These are phyloP conservation scores for Laspeyria flexula DNA, from an alignment of 2,888 invertebrate genomes.

Conservation along the genomic window DNA sequence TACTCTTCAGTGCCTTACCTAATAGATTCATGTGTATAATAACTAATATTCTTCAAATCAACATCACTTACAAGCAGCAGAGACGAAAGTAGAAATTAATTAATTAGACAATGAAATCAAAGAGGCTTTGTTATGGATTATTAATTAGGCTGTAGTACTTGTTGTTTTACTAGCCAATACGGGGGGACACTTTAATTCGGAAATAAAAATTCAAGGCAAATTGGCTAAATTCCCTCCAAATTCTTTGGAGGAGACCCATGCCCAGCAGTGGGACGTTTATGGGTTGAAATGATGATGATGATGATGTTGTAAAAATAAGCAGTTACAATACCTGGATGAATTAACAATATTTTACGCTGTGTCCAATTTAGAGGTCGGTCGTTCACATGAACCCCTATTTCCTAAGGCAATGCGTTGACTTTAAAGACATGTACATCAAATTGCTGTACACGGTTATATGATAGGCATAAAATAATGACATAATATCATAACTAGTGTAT, in stretches of 20 bases:
- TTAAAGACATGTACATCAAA: conserved; percentile 19
- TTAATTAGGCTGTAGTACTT: conserved; percentile 50
- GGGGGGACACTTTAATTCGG: too few relatives aligned
- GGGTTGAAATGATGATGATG: too few relatives aligned
- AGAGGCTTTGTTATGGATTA: conserved; percentile 59
- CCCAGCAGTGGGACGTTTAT: too few relatives aligned
- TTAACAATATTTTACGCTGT: conserved; percentile 11
- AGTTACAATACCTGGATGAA: conserved; percentile 17
- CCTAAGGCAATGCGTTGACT: conserved; percentile 18
- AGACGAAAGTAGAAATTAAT: conserved; percentile 59
- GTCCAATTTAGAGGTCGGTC: conserved; percentile 25
- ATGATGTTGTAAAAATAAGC: too few relatives aligned
- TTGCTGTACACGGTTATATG: conserved; percentile 10
- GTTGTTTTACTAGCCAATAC: too few relatives aligned
- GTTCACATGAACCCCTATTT: conserved; percentile 1
- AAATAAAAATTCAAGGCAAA: too few relatives aligned
- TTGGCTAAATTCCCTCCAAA: too few relatives aligned
- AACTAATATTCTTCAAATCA: not conserved
- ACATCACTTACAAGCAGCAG: not conserved
- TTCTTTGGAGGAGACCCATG: too few relatives aligned
- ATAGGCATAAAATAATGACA: conserved; percentile 29
- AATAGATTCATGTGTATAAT: too few relatives aligned
- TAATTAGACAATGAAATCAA: conserved; percentile 51
- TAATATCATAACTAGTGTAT: conserved; percentile 29
- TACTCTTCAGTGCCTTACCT: too few relatives aligned